These are phyloP conservation scores for Muntiacus muntjak DNA, from an alignment of 2,113 vertebrate species.

Conservation along the genomic window DNA sequence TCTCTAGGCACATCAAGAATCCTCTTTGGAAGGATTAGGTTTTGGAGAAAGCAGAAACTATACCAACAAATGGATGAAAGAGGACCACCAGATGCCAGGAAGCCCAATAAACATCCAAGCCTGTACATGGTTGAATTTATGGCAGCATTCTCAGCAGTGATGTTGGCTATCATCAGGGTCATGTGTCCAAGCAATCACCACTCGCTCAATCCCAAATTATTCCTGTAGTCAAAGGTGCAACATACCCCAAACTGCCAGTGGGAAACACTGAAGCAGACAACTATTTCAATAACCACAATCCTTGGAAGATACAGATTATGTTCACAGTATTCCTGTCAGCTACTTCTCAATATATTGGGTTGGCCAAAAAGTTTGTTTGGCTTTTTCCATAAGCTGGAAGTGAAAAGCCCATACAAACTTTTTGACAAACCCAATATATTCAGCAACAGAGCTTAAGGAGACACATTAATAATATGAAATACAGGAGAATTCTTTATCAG, in stretches of 20 bases:
- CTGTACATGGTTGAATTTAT: neutral
- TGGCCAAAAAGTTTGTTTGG: neutral
- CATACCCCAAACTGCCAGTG: neutral
- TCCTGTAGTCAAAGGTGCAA: neutral
- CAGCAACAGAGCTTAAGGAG: neutral
- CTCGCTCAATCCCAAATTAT: neutral
- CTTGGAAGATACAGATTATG: neutral
- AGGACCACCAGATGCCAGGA: neutral
- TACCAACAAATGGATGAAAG: neutral
- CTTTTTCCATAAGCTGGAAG: neutral
- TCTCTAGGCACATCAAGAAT: neutral
- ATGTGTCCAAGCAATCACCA: neutral
- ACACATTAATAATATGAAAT: neutral
- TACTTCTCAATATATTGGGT: neutral
- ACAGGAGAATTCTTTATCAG: neutral
- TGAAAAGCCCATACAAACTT: accelerated
- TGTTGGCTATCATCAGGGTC: neutral
- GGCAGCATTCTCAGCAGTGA: neutral
- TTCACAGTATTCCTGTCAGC: neutral
- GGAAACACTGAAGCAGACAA: neutral
- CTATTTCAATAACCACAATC: neutral
- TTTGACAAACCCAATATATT: neutral
- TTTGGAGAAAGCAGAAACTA: neutral
- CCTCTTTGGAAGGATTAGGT: neutral
- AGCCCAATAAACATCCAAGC: neutral